These are phyloP conservation scores for Cardinalis cardinalis DNA, from an alignment of 2,113 vertebrate species.

Conservation along the genomic window DNA sequence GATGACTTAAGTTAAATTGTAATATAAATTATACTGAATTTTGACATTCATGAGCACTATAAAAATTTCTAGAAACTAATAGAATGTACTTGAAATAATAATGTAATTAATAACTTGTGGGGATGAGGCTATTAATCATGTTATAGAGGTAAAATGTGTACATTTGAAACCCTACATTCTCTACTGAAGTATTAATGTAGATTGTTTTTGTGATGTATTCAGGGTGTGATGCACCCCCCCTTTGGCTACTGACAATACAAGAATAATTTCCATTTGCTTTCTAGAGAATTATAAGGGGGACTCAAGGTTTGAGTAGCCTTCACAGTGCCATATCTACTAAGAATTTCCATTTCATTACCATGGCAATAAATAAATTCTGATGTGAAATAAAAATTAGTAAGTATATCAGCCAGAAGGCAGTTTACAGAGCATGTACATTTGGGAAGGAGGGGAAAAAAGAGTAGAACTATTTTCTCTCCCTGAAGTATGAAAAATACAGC, in stretches of 20 bases:
- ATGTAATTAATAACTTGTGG: background rate
- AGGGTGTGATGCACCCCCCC: background rate
- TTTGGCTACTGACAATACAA: background rate
- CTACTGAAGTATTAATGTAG: background rate
- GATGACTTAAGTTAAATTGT: conserved; percentile 3
- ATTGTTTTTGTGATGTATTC: background rate
- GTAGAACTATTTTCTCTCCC: background rate
- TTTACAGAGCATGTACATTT: background rate
- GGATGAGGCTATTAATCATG: background rate
- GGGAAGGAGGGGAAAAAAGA: background rate
- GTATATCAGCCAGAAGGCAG: background rate
- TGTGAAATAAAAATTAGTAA: background rate
- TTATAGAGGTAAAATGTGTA: background rate
- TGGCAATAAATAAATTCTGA: background rate
- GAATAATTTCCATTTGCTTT: background rate
- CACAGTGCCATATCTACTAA: background rate
- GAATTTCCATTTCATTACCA: background rate
- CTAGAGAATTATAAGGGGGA: background rate
- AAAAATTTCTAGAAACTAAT: background rate
- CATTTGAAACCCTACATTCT: background rate
- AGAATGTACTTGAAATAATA: conserved; percentile 1
- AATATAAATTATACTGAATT: background rate
- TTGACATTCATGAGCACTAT: background rate
- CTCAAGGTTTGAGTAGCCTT: background rate
- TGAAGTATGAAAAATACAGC: background rate